Base-by-base conservation (phyloP, 2,113 vertebrate species). In the Zapus hudsonius region DNA sequence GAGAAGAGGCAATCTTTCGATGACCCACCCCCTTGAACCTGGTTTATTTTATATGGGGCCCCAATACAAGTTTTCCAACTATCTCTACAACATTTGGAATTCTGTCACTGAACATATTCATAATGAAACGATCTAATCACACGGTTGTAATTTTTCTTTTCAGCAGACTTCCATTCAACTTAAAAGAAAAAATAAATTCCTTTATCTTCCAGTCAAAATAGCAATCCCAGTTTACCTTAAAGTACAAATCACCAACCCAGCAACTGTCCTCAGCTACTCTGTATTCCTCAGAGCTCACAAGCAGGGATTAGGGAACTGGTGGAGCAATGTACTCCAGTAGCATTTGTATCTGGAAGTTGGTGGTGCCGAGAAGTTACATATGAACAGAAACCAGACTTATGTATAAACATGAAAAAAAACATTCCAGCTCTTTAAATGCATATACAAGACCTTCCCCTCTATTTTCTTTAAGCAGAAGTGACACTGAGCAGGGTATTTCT, bases 401-500 rank as follows among this genome's bases (percentile, higher is more conserved):
- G 55, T 29, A 13, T 55, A 84, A 78, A 84, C 38, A 42, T 61
- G 33, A 63, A 84, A 57, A 63, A 25, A 38, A 10, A 33, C 42
- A 31, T 19, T 33, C 0, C 82, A 11, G 40, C 67, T 36, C 42
- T 64, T 52, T 84, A 38, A 93, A 42, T 76, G 81, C n/a, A 20
- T 31, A 67, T 61, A 61, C 20, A 72, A 84, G 66, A 73, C 23
- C n/a, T 89, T 75, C 78, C 73, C 76, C 57, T 67, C 63, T 59
- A 38, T 81, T 90, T 89, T 95, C 59, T 92, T 90, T 94, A 92
- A 93, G 84, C 73, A 89, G 57, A 83, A 92, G 47, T 74, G 17
- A 83, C 52, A 81, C 64, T 79, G 38, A 92, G 38, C 64, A 85
- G 13, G 25, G 20, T 83, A 44, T 87, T 69, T 93, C 61, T 88